These are phyloP conservation scores for Sussaba pulchella DNA, from an alignment of 2,888 invertebrate species.

Conservation along the genomic window DNA sequence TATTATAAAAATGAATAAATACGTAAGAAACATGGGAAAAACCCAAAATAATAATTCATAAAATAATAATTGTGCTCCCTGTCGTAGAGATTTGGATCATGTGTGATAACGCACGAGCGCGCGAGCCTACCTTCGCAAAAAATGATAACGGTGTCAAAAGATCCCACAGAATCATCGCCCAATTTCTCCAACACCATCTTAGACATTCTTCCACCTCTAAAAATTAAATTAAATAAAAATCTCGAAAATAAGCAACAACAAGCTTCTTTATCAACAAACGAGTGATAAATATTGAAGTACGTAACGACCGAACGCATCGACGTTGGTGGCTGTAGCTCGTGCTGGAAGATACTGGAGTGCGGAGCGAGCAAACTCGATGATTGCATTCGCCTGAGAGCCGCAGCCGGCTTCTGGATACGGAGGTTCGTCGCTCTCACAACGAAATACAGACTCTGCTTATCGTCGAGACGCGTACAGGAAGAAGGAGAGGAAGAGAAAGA, in stretches of 20 bases:
- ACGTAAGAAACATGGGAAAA: no score
- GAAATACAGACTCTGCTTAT: constrained; percentile 27
- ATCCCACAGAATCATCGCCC: constrained; percentile 80
- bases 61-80: no score
- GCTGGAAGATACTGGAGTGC: constrained; percentile 26
- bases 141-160: constrained; percentile 86
- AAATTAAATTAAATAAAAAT: no score
- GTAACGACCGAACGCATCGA: constrained; percentile 3
- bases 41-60: no score
- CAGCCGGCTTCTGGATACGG: constrained; percentile 44
- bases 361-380: constrained; percentile 11
- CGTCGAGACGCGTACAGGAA: background rate
- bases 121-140: constrained; percentile 86
- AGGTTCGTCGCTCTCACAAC: constrained; percentile 31
- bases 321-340: constrained; percentile 26
- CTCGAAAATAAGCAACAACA: no score
- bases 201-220: no score
- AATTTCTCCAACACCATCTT: constrained; percentile 57
- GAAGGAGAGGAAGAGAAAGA: background rate
- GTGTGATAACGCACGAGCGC: no score
- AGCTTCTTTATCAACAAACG: constrained; percentile 7
- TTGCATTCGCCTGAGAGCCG: background rate
- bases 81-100: no score
- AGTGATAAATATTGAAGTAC: background rate
- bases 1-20: no score